Percentiles rank a stretch among this genome's conserved stretches.
Evolutionary conservation across 2,888 invertebrate genomes (phyloP).

Genomic region (Lysandra bellargus): DNA sequence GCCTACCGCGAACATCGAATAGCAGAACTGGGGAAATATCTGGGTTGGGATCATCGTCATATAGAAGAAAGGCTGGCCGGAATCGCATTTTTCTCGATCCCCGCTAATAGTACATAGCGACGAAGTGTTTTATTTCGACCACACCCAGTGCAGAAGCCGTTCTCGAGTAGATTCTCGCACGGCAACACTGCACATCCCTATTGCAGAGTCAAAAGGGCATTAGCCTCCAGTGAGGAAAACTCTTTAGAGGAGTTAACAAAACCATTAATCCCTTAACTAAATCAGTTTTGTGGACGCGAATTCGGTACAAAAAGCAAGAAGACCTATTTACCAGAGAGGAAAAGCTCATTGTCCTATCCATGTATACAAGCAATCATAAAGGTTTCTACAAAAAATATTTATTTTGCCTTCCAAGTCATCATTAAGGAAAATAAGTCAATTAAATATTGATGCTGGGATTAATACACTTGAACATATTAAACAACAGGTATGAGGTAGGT

Average conservation of each 20-base stretch:
- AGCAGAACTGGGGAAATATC: too few species aligned
- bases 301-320: not conserved
- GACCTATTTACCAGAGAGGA: not conserved
- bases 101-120: too few species aligned
- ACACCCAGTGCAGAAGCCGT: too few species aligned
- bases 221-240: not conserved
- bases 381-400: slow-evolving; percentile 19
- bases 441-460: not conserved
- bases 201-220: not conserved
- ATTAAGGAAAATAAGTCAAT: not conserved
- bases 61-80: too few species aligned
- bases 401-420: slow-evolving; percentile 3
- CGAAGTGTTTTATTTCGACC: too few species aligned
- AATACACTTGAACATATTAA: too few species aligned
- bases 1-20: too few species aligned
- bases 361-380: not conserved
- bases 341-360: slow-evolving; percentile 12
- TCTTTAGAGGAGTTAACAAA: not conserved
- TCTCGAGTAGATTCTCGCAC: too few species aligned
- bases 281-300: not conserved
- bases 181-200: too few species aligned
- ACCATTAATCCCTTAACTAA: not conserved
- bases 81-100: too few species aligned
- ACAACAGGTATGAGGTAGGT: too few species aligned
- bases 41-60: too few species aligned